A percentile compares a stretch with the other conserved stretches of the same genome.
Conservation (phyloP, 1,140 invertebrate genomes). For the Armadillidium nasatum region DNA sequence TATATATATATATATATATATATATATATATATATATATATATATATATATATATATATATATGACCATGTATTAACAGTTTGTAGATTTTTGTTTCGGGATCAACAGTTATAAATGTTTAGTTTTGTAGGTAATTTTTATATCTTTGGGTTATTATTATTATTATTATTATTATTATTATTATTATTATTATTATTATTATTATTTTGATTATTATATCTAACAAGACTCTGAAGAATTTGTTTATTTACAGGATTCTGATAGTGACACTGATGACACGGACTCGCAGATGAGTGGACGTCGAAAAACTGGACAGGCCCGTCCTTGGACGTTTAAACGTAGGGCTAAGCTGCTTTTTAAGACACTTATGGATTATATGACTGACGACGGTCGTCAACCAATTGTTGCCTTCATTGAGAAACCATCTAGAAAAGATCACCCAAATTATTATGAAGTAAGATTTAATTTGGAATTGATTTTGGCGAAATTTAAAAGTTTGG, state of each 20-base stretch:
- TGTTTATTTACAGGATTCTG: neutral
- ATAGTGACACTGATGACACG: slow-evolving; percentile 22
- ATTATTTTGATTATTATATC: too few relatives aligned
- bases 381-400: slow-evolving; percentile 43
- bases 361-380: slow-evolving; percentile 44
- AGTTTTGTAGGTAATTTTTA: too few relatives aligned
- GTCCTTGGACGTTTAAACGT: slow-evolving; percentile 34
- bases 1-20: slow-evolving; percentile 6
- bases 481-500: too few relatives aligned
- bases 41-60: neutral
- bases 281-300: neutral
- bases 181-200: too few relatives aligned
- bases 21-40: slow-evolving; percentile 1
- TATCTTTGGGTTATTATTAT: too few relatives aligned
- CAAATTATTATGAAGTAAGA: slow-evolving; percentile 38
- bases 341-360: slow-evolving; percentile 43
- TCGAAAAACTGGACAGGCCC: neutral
- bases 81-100: too few relatives aligned
- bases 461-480: neutral
- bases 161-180: too few relatives aligned
- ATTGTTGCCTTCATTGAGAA: slow-evolving; percentile 45
- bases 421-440: slow-evolving; percentile 37
- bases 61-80: too few relatives aligned
- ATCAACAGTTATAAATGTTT: too few relatives aligned
- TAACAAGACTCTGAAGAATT: too few relatives aligned